Evolutionary conservation across 2,113 vertebrate species (phyloP).

Genomic region (Perca fluviatilis): DNA sequence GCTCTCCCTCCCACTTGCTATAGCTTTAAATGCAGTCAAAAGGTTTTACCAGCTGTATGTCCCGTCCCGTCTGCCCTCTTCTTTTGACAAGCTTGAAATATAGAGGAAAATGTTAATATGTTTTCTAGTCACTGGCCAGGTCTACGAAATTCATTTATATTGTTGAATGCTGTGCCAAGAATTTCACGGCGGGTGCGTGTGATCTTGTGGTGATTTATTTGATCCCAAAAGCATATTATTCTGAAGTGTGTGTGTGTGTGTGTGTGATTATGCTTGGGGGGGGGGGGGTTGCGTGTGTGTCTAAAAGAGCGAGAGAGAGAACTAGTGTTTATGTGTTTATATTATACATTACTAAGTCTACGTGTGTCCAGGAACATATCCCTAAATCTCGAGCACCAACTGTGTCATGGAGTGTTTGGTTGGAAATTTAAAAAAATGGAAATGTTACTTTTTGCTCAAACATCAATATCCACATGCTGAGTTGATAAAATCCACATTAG

Average conservation of each 20-base stretch:
- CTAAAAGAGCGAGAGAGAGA: background rate
- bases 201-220: constrained; percentile 79
- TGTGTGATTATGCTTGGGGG: constrained; percentile 40
- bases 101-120: constrained; percentile 77
- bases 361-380: constrained; percentile 28
- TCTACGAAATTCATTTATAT: constrained; percentile 76
- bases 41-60: constrained; percentile 76
- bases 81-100: constrained; percentile 74
- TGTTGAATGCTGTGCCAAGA: constrained; percentile 61
- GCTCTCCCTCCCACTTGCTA: constrained; percentile 55
- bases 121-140: constrained; percentile 69
- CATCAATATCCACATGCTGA: constrained; percentile 77
- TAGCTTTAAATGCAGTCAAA: constrained; percentile 74
- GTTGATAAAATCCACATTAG: constrained; percentile 82
- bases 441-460: constrained; percentile 65
- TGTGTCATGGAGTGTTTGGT: constrained; percentile 32
- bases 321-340: constrained; percentile 44
- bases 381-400: constrained; percentile 34
- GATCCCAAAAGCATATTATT: constrained; percentile 75
- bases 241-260: constrained; percentile 51
- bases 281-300: constrained; percentile 3
- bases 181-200: constrained; percentile 58
- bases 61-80: constrained; percentile 50
- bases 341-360: constrained; percentile 30
- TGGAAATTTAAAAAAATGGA: constrained; percentile 42